Conservation (phyloP, 2,113 vertebrate genomes). For the Paracanthobrama guichenoti region DNA sequence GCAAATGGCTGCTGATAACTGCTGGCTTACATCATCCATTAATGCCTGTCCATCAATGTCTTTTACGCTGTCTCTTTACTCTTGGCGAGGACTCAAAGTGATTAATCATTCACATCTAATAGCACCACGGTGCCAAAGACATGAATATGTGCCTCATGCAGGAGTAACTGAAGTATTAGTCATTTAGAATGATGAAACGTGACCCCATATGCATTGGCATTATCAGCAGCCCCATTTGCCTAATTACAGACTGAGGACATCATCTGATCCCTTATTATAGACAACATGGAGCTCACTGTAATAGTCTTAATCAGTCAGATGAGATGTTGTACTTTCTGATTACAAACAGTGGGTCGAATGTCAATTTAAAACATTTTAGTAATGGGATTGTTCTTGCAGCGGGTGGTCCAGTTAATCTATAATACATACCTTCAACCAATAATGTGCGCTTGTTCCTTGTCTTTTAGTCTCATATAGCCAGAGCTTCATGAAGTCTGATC, state of each 20-base stretch:
- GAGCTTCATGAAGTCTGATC: too few relatives aligned
- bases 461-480: neutral
- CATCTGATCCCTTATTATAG: conserved; percentile 13
- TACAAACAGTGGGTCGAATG: neutral
- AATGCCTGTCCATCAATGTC: conserved; percentile 32
- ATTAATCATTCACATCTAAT: conserved; percentile 54
- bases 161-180: conserved; percentile 22
- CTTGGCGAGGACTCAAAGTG: conserved; percentile 18
- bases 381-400: neutral
- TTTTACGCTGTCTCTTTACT: conserved; percentile 26
- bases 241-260: conserved; percentile 46
- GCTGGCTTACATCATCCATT: conserved; percentile 17
- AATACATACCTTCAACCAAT: neutral
- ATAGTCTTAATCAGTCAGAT: conserved; percentile 44
- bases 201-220: conserved; percentile 32
- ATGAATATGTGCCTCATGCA: conserved; percentile 4
- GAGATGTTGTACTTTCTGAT: conserved; percentile 13
- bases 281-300: conserved; percentile 29
- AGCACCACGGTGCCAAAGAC: conserved; percentile 19
- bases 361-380: neutral
- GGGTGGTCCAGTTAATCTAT: neutral
- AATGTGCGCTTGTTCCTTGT: neutral
- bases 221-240: conserved; percentile 41
- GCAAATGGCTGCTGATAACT: conserved; percentile 34
- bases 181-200: conserved; percentile 74